Base-by-base conservation (phyloP, 2,888 invertebrate species). In the Chrysolina oricalcia region DNA sequence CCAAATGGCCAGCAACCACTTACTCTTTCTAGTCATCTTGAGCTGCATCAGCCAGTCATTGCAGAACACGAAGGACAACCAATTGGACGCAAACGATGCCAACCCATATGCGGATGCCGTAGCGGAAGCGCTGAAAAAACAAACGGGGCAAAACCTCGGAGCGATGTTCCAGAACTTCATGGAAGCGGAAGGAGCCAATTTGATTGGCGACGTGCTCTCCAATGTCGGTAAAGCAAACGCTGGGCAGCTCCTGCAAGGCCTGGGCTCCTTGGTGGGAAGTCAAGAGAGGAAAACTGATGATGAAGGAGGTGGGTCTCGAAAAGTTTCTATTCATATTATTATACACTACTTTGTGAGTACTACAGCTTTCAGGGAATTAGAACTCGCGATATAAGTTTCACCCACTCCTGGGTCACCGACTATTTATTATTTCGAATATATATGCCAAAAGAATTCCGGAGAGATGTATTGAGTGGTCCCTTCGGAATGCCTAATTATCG, bases 111-210 rank as follows among this genome's bases (percentile, higher is more conserved):
- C 74, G 19, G 79, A 79, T 11, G 64, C 46, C 11, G 94, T 94
- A 0, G 91, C 93, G 2, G 90, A 93, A 19, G 91, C 95, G 72
- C 89, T 95, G 56, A 92, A 93, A 83, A 86, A 87, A 17, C 86
- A 86, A 65, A 75, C 74, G 8, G 68, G 63, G 4, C 85, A 87
- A 66, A 86, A 89, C 86, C 92, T 95, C 0, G 94, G 93, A 0
- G 92, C 91, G 10, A 89, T 95, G 64, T 89, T 95, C 11, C 93
- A 93, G 0, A 91, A 90, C 41, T 90, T 95, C 65, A 91, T 95
- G 91, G 93, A 94, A 81, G 92, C 93, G 0, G 93, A 92, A 70
- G 91, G 91, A 35, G 92, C 91, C 0, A 92, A 92, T 82, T 84
- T 83, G 15, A 70, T 85, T 8, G 81, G 82, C 3, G 81, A 80